phyloP scores from a whole-genome alignment of 2,113 vertebrate species.

The Dendropsophus ebraccatus region DNA sequence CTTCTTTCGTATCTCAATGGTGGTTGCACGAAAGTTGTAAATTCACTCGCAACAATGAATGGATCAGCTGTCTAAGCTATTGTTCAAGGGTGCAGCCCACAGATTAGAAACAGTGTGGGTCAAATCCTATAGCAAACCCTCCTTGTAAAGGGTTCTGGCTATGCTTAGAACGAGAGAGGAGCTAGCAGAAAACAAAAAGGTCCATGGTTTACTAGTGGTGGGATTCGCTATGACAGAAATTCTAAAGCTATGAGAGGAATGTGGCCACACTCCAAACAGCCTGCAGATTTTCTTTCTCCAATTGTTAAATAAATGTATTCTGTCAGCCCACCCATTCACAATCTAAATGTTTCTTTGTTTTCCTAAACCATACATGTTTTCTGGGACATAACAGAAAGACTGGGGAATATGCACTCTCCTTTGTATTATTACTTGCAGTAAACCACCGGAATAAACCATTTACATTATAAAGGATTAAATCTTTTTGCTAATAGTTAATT shows the following conservation, averaged over 20 bases:
- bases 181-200: slow-evolving; percentile 71
- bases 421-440: background rate
- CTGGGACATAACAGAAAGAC: slow-evolving; percentile 5
- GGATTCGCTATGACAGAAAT: slow-evolving; percentile 78
- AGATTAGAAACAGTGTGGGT: slow-evolving; percentile 65
- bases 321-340: slow-evolving; percentile 69
- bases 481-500: background rate
- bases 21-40: background rate
- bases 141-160: slow-evolving; percentile 63
- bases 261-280: slow-evolving; percentile 70
- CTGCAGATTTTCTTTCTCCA: slow-evolving; percentile 61
- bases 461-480: background rate
- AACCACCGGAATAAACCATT: background rate
- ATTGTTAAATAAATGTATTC: slow-evolving; percentile 64
- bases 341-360: slow-evolving; percentile 72
- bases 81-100: slow-evolving; percentile 20
- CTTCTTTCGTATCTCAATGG: background rate
- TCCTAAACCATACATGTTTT: slow-evolving; percentile 65
- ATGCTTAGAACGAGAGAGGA: slow-evolving; percentile 64
- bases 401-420: background rate
- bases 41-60: slow-evolving; percentile 9
- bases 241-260: slow-evolving; percentile 77
- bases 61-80: slow-evolving; percentile 13
- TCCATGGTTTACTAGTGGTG: slow-evolving; percentile 68
- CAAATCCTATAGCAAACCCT: slow-evolving; percentile 58